Evolutionary conservation across 1,140 invertebrate species (phyloP), one percentile per base, ranked within the genome.

Genomic region (Diuraphis noxia): DNA sequence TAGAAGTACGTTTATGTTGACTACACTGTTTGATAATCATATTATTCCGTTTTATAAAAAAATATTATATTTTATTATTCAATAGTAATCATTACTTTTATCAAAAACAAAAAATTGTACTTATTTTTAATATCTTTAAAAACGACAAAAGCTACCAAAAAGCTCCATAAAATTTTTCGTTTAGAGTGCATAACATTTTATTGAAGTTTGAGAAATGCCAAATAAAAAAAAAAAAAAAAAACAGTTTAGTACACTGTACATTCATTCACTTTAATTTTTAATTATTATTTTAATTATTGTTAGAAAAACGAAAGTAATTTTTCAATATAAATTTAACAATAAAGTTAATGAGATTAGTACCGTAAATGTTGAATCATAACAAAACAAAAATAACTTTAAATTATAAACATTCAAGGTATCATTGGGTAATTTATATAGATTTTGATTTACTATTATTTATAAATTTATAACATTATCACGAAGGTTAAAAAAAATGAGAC

Each of bases 241-340:
- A 79, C 17, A 79, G 21, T 9, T 79, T 36, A 77, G n/a, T 6
- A 36, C 6, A 38, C 2, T 23, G 19, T 34, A 38, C 2, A 79
- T 7, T 23, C 19, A 79, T 79, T 36, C 5, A 7, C 38, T 36
- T 79, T 79, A 23, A 36, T 79, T 79, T 79, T 79, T 36, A 79
- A 79, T 79, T 79, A 79, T 77, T 77, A 77, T 77, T 77, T n/a
- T 77, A 36, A 36, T 77, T 36, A 34, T 63, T 63, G n/a, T 63
- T n/a, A 79, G 34, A 7, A 79, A 79, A 79, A 79, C 36, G 19
- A 21, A 79, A 79, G 19, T 79, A 36, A 36, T 77, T n/a, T 77
- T 77, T 34, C 13, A 19, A n/a, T 77, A n/a, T 19, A 77, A 10
- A 19, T 77, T 38, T 79, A 38, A 19, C 17, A 79, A 38, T 17